These are phyloP conservation scores for Corythornis leucogaster DNA, from an alignment of 2,797 vertebrate genomes.

Conservation along the genomic window DNA sequence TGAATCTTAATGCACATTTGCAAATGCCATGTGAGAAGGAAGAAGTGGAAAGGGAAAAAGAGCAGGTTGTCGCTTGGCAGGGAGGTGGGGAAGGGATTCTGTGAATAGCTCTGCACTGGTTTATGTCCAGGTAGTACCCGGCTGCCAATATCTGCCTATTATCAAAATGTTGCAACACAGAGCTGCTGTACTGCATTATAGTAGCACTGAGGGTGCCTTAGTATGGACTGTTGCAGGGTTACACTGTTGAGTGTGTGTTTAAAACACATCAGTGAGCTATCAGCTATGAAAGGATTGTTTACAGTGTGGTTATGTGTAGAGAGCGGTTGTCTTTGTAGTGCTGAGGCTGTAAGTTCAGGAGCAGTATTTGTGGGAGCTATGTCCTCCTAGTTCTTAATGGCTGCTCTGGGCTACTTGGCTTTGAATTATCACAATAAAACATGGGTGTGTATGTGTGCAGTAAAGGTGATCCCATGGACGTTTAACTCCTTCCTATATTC, in stretches of 20 bases:
- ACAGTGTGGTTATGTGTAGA: background rate
- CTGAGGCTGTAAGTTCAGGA: background rate
- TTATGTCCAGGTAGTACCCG: background rate
- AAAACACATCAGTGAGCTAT: background rate
- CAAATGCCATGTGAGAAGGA: background rate
- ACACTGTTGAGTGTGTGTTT: background rate
- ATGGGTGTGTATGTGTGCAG: background rate
- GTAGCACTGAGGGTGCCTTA: constrained; percentile 8
- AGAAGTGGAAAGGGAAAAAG: background rate
- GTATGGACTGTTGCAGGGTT: background rate
- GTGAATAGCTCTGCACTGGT: background rate
- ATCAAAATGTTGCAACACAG: background rate
- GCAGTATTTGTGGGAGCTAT: background rate
- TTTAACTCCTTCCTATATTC: background rate
- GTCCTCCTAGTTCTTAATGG: background rate
- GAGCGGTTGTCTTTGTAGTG: background rate
- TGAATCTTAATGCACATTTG: background rate
- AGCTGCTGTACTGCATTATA: background rate
- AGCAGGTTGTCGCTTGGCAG: background rate
- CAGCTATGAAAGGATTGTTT: background rate
- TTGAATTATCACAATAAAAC: background rate
- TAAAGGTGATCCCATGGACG: background rate
- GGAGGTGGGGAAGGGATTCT: background rate
- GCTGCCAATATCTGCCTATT: background rate
- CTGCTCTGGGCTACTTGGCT: background rate